phyloP scores from a whole-genome alignment of 1,140 invertebrate species.

The Pseudobourletiella spinata region DNA sequence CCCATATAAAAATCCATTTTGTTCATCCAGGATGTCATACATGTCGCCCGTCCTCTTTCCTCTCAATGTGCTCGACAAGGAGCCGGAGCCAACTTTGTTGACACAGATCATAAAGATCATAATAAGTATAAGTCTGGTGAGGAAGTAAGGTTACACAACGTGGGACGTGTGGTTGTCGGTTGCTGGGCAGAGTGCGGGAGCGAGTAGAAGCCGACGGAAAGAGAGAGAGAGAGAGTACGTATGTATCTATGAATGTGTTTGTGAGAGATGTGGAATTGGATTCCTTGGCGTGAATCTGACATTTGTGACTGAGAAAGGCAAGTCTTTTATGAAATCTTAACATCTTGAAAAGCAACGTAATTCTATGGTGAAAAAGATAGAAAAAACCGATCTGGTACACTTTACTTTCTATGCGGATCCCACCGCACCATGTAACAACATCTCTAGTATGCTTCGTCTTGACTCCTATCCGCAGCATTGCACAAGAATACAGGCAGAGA shows the following conservation, averaged over 20 bases:
- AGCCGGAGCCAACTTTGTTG: too few species aligned
- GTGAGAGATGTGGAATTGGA: neutral
- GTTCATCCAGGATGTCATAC: too few species aligned
- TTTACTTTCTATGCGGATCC: neutral
- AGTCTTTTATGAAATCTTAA: conserved; percentile 11
- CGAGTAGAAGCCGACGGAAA: neutral
- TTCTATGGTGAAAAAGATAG: conserved; percentile 7
- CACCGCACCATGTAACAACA: too few species aligned
- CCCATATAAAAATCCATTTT: too few species aligned
- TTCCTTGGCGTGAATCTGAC: conserved; percentile 11
- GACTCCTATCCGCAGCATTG: too few species aligned
- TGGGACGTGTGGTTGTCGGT: too few species aligned
- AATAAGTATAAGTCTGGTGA: neutral
- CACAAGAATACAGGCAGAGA: too few species aligned
- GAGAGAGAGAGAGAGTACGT: neutral
- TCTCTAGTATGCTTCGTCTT: too few species aligned
- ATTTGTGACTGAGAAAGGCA: conserved; percentile 7
- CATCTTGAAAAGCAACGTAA: conserved; percentile 13
- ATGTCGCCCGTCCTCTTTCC: too few species aligned
- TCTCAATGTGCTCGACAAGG: too few species aligned
- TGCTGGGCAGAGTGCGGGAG: neutral
- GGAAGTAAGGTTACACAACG: neutral
- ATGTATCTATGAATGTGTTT: neutral
- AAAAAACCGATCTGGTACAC: conserved; percentile 14
- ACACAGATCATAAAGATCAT: conserved; percentile 1